A percentile compares a stretch with the other conserved stretches of the same genome.
Conservation (phyloP, 2,888 invertebrate species). For the Lasioglossum oenotherae region DNA sequence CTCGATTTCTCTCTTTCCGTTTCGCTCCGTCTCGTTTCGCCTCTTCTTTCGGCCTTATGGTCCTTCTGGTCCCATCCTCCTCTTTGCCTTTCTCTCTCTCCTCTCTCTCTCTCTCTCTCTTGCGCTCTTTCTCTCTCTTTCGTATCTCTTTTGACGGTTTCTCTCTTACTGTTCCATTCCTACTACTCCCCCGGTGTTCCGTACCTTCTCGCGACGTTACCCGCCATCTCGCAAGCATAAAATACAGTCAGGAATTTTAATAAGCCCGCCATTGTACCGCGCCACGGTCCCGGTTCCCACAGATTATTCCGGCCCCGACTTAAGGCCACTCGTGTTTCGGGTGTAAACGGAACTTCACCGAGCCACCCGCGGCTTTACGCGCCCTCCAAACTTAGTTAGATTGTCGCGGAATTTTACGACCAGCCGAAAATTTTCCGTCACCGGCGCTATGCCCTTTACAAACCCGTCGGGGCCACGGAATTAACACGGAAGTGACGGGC, state of each 20-base stretch:
- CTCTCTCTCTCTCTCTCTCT: slow-evolving; percentile 22
- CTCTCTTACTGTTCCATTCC: slow-evolving; percentile 44
- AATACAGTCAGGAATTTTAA: slow-evolving; percentile 81
- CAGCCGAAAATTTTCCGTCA: slow-evolving; percentile 50
- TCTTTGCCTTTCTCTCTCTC: neutral
- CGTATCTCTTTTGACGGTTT: slow-evolving; percentile 7
- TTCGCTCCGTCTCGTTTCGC: slow-evolving; percentile 23
- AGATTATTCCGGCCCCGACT: slow-evolving; percentile 74
- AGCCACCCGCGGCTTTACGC: slow-evolving; percentile 70
- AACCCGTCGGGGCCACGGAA: neutral
- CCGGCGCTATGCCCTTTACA: slow-evolving; percentile 6
- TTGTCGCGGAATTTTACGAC: slow-evolving; percentile 69
- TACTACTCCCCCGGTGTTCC: slow-evolving; percentile 48
- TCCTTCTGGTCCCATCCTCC: neutral
- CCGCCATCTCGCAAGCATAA: slow-evolving; percentile 76
- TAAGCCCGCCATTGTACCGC: slow-evolving; percentile 79
- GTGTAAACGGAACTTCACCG: slow-evolving; percentile 68
- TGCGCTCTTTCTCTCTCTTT: neutral
- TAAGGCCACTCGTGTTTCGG: slow-evolving; percentile 69
- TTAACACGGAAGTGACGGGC: slow-evolving; percentile 7
- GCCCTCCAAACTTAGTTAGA: slow-evolving; percentile 65
- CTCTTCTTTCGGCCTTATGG: slow-evolving; percentile 5
- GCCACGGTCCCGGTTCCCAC: slow-evolving; percentile 74
- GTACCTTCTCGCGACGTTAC: slow-evolving; percentile 63
- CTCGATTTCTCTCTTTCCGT: slow-evolving; percentile 42